These are phyloP conservation scores for Acromyrmex heyeri DNA, from an alignment of 1,140 invertebrate genomes.

Conservation along the genomic window DNA sequence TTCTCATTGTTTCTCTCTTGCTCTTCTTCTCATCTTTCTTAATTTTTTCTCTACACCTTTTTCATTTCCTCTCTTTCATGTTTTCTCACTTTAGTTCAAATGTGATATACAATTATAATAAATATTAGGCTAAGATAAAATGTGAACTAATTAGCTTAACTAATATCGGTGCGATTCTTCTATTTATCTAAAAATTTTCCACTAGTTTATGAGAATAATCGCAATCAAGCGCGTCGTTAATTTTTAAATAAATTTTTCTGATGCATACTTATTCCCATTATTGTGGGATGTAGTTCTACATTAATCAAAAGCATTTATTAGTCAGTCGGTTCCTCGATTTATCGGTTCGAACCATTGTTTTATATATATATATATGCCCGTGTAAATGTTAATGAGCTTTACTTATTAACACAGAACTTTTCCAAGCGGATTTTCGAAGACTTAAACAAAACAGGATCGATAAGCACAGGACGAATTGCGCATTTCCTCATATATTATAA, in stretches of 20 bases:
- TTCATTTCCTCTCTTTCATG: neutral
- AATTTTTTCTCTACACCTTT: neutral
- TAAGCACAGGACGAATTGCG: slow-evolving; percentile 15
- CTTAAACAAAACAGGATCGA: slow-evolving; percentile 47
- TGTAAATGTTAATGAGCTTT: slow-evolving; percentile 64
- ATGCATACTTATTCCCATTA: neutral
- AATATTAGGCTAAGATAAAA: neutral
- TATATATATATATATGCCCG: neutral
- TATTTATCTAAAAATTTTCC: neutral
- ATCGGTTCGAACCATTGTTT: neutral
- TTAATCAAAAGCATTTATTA: slow-evolving; percentile 30
- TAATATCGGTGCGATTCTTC: neutral
- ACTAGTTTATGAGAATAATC: neutral
- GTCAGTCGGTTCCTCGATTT: neutral
- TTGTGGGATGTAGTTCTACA: neutral
- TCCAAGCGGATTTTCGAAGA: slow-evolving; percentile 46
- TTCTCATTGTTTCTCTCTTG: no score
- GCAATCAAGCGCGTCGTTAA: neutral
- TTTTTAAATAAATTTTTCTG: slow-evolving; percentile 6
- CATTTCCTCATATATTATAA: slow-evolving; percentile 1
- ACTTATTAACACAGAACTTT: slow-evolving; percentile 50
- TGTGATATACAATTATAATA: neutral
- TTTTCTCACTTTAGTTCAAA: neutral
- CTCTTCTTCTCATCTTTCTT: neutral
- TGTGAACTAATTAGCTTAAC: neutral